Conservation (phyloP, 2,113 vertebrate genomes). For the Mungos mungo region DNA sequence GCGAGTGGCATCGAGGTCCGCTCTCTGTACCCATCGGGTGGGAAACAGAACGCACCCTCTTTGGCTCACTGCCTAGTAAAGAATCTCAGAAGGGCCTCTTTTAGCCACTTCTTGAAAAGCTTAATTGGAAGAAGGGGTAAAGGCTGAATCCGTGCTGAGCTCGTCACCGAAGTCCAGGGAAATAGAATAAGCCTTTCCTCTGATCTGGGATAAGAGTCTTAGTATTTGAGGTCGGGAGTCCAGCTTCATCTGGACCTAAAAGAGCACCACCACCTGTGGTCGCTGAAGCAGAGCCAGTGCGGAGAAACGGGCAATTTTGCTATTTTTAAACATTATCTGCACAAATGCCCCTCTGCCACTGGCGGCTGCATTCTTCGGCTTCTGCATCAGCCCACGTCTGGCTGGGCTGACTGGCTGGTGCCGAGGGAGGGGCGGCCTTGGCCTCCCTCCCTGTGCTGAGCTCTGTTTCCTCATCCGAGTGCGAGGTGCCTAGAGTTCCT, state of each 20-base stretch:
- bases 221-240: conserved; percentile 53
- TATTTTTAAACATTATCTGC: background rate
- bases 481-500: too few relatives aligned
- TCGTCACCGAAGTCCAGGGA: conserved; percentile 68
- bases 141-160: conserved; percentile 75
- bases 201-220: conserved; percentile 73
- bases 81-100: conserved; percentile 73
- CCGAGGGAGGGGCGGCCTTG: background rate
- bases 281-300: background rate
- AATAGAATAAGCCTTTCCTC: conserved; percentile 73
- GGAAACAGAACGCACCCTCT: conserved; percentile 72
- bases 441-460: background rate
- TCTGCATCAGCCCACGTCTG: background rate
- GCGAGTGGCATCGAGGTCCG: conserved; percentile 62
- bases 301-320: background rate
- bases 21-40: conserved; percentile 68
- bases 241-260: too few relatives aligned
- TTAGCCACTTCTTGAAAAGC: conserved; percentile 68
- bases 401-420: background rate
- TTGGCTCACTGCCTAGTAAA: conserved; percentile 77
- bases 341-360: background rate
- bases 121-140: conserved; percentile 73
- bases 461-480: background rate
- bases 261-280: background rate
- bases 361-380: too few relatives aligned